A percentile compares a stretch with the other conserved stretches of the same genome.
Evolutionary conservation across 2,113 vertebrate genomes (phyloP).

Genomic region (Microtus pennsylvanicus): DNA sequence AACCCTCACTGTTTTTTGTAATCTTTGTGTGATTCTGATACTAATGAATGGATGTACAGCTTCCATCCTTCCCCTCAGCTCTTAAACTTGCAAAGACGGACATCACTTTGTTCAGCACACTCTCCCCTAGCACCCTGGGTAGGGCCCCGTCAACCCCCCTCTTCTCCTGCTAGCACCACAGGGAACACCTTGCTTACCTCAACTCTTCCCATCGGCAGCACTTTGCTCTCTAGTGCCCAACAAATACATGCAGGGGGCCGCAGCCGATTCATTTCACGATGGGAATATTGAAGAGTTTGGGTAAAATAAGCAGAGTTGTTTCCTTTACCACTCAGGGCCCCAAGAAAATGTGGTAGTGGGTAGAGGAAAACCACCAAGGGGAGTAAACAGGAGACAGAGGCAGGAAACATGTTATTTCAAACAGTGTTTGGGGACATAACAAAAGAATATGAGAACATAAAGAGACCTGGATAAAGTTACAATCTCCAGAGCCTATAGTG

Average conservation of each 20-base stretch:
- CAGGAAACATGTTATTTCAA: not conserved
- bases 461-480: not conserved
- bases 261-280: not conserved
- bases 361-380: not conserved
- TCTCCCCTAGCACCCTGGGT: not conserved
- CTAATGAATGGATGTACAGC: not conserved
- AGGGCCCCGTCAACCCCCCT: not conserved
- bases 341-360: not conserved
- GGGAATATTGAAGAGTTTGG: not conserved
- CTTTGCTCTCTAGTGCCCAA: not conserved
- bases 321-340: not conserved
- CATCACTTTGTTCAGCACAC: not conserved
- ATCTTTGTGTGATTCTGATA: not conserved
- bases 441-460: not conserved
- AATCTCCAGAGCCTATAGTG: not conserved
- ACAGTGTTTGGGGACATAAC: not conserved
- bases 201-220: not conserved
- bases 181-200: not conserved
- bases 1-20: slow-evolving; percentile 4
- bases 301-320: not conserved
- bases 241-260: not conserved
- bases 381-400: not conserved
- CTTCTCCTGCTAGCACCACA: not conserved
- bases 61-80: not conserved
- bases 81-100: not conserved